Conservation (phyloP, 2,113 vertebrate species). For the Isichthys henryi region DNA sequence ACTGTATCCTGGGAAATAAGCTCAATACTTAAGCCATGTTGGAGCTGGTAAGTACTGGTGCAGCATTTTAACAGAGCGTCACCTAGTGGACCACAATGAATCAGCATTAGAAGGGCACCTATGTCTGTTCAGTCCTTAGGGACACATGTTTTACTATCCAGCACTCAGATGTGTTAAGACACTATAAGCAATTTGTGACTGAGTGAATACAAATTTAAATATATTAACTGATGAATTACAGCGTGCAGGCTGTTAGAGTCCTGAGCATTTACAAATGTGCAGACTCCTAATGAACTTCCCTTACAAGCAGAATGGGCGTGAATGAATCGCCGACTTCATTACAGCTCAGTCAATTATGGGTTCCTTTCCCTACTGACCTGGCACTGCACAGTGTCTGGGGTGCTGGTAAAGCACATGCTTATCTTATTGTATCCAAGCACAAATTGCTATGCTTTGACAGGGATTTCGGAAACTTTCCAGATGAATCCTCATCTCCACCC, state of each 20-base stretch:
- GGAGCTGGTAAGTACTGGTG: not conserved
- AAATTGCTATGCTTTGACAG: not conserved
- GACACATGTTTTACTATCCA: not conserved
- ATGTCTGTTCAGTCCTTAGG: not conserved
- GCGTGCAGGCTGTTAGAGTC: not conserved
- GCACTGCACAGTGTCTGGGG: not conserved
- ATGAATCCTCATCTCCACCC: not conserved
- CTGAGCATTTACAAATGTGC: not conserved
- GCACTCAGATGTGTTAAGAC: not conserved
- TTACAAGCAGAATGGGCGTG: not conserved
- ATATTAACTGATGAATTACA: not conserved
- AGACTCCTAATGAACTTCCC: slow-evolving; percentile 19
- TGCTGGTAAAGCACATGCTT: not conserved
- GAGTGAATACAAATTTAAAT: not conserved
- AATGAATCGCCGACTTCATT: slow-evolving; percentile 24
- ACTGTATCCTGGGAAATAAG: not conserved
- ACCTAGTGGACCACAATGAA: not conserved
- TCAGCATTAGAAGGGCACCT: not conserved
- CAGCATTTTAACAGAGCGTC: not conserved
- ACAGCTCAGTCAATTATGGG: slow-evolving; percentile 14
- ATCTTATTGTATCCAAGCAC: not conserved
- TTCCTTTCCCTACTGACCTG: not conserved
- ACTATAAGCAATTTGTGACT: not conserved
- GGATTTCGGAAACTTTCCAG: not conserved
- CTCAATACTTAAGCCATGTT: not conserved